Percentiles rank a stretch among this genome's conserved stretches.
These are phyloP conservation scores for Euwallacea similis DNA, from an alignment of 1,140 invertebrate species.

Conservation along the genomic window DNA sequence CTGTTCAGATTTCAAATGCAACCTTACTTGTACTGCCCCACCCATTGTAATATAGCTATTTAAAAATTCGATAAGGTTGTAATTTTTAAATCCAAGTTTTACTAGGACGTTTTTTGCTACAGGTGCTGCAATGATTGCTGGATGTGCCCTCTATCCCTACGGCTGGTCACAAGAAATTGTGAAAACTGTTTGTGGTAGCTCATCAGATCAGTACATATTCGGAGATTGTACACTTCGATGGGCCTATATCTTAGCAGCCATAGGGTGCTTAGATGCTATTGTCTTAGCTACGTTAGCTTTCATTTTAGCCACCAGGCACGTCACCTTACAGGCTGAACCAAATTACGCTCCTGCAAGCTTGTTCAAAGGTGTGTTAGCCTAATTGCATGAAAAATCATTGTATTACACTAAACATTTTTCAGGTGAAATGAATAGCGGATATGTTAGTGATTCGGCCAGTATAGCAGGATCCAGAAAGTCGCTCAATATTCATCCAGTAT, in stretches of 20 bases:
- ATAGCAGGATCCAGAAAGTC: conserved; percentile 83
- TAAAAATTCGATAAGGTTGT: too few species aligned
- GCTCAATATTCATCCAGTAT: conserved; percentile 80
- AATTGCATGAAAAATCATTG: not conserved
- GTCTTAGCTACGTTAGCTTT: conserved; percentile 90
- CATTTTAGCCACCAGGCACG: conserved; percentile 86
- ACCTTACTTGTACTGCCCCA: too few species aligned
- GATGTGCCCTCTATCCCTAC: conserved; percentile 87
- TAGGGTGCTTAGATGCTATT: conserved; percentile 87
- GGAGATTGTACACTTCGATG: conserved; percentile 88
- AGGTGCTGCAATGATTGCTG: conserved; percentile 78
- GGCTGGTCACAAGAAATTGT: conserved; percentile 88
- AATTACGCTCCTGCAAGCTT: conserved; percentile 63
- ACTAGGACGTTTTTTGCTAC: too few species aligned
- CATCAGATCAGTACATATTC: conserved; percentile 73
- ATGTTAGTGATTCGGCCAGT: conserved; percentile 77
- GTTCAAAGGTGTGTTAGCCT: conserved; percentile 62
- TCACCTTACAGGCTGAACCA: conserved; percentile 80
- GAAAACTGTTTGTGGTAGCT: conserved; percentile 78
- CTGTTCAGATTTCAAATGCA: too few species aligned
- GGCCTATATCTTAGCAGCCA: conserved; percentile 92
- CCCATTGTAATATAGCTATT: too few species aligned
- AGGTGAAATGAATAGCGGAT: conserved; percentile 88
- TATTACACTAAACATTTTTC: conserved; percentile 40
- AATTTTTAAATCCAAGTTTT: too few species aligned